Conservation (phyloP, 2,888 invertebrate genomes). For the Campoplex capitator region DNA sequence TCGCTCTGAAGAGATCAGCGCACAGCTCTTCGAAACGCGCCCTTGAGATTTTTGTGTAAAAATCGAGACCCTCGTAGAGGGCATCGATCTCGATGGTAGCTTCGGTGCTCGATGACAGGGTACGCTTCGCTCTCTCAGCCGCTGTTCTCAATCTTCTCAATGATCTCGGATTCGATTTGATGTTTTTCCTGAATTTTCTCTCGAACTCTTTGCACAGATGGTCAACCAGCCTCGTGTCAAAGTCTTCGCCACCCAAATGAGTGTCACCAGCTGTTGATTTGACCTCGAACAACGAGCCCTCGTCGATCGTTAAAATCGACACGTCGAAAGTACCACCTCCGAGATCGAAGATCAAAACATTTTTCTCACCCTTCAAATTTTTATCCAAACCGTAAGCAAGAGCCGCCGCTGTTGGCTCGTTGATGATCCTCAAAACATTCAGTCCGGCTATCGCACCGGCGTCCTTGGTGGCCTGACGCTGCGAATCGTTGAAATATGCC, state of each 20-base stretch:
- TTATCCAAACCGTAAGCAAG: constrained; percentile 96
- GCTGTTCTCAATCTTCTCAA: constrained; percentile 6
- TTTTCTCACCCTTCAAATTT: constrained; percentile 88
- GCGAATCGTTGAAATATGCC: constrained; percentile 1
- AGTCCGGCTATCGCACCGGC: not conserved
- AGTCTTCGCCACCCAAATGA: constrained; percentile 94
- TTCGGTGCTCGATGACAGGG: constrained; percentile 13
- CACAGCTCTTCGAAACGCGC: constrained; percentile 84
- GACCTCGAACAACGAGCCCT: constrained; percentile 91
- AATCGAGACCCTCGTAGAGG: constrained; percentile 7
- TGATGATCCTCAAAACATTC: not conserved
- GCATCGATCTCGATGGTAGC: constrained; percentile 10
- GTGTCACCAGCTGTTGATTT: constrained; percentile 94
- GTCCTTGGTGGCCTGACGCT: constrained; percentile 80
- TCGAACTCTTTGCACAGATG: constrained; percentile 96
- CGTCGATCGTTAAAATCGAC: constrained; percentile 93
- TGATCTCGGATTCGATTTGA: not conserved
- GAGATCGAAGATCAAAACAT: constrained; percentile 86
- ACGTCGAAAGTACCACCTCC: constrained; percentile 95
- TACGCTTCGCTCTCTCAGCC: constrained; percentile 2
- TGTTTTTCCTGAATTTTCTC: constrained; percentile 93
- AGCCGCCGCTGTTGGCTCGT: constrained; percentile 91
- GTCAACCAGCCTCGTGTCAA: constrained; percentile 95
- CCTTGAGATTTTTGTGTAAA: constrained; percentile 1
- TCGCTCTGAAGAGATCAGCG: constrained; percentile 2